A percentile compares a stretch with the other conserved stretches of the same genome.
Conservation (phyloP, 2,797 vertebrate species). For the Fratercula arctica region DNA sequence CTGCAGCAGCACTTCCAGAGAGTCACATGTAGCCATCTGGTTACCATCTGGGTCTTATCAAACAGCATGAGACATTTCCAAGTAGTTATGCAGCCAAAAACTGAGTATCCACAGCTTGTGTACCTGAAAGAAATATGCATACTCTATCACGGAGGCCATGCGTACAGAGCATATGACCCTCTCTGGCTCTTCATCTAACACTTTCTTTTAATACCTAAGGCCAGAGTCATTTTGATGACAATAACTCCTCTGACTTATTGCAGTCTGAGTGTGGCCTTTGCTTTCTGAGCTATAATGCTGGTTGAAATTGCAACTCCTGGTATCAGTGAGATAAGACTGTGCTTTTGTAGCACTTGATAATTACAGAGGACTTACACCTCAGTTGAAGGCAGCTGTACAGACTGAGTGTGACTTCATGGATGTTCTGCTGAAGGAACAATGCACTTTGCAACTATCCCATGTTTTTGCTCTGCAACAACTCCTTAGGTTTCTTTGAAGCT, state of each 20-base stretch:
- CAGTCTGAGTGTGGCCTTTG: background rate
- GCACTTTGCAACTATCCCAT: background rate
- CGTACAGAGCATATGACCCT: background rate
- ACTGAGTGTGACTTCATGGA: background rate
- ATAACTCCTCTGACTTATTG: background rate
- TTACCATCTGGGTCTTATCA: constrained; percentile 53
- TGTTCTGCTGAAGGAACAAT: background rate
- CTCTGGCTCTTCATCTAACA: background rate
- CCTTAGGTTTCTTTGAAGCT: background rate
- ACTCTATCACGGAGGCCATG: background rate
- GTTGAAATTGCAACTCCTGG: background rate
- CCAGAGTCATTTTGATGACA: background rate
- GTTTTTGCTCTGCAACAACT: background rate
- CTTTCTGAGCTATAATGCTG: background rate
- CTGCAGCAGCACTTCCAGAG: constrained; percentile 19
- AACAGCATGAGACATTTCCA: constrained; percentile 31
- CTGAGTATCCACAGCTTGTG: background rate
- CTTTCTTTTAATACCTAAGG: background rate
- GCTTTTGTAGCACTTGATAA: background rate
- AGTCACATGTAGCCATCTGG: constrained; percentile 58
- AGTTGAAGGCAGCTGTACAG: background rate
- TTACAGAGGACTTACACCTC: background rate
- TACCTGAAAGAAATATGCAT: constrained; percentile 24
- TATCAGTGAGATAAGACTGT: background rate
- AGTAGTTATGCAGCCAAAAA: constrained; percentile 16